phyloP scores from a whole-genome alignment of 2,113 vertebrate genomes.

The Protobothrops mucrosquamatus region DNA sequence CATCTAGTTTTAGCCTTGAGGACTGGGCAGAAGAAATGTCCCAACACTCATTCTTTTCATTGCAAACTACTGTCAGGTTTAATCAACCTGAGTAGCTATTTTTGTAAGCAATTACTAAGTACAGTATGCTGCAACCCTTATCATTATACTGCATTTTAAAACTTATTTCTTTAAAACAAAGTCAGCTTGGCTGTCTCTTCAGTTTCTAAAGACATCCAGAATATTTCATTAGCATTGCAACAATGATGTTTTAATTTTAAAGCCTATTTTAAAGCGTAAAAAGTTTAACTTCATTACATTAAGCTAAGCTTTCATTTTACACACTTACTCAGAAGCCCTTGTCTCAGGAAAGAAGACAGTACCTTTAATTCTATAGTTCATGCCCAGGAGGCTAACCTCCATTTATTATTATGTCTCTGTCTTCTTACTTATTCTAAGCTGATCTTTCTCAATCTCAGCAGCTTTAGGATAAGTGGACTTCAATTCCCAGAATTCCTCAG shows the following conservation, averaged over 20 bases:
- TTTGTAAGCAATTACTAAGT: neutral
- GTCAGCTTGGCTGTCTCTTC: neutral
- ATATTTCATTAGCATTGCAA: neutral
- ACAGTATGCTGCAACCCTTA: neutral
- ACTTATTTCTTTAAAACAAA: neutral
- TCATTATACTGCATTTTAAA: neutral
- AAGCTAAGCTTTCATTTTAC: neutral
- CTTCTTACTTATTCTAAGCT: neutral
- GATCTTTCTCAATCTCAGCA: neutral
- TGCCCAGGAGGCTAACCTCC: neutral
- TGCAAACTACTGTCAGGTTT: neutral
- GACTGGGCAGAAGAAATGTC: neutral
- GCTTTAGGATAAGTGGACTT: neutral
- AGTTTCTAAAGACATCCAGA: neutral
- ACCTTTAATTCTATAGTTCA: neutral
- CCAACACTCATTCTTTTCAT: neutral
- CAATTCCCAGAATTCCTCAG: neutral
- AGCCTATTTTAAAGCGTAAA: neutral
- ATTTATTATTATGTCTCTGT: neutral
- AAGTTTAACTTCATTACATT: neutral
- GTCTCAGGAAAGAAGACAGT: neutral
- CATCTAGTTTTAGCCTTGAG: neutral
- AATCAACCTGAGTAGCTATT: neutral
- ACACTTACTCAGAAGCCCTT: neutral
- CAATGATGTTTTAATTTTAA: neutral